These are phyloP conservation scores for Zaprionus nigranus DNA, from an alignment of 1,140 invertebrate genomes.

Conservation along the genomic window DNA sequence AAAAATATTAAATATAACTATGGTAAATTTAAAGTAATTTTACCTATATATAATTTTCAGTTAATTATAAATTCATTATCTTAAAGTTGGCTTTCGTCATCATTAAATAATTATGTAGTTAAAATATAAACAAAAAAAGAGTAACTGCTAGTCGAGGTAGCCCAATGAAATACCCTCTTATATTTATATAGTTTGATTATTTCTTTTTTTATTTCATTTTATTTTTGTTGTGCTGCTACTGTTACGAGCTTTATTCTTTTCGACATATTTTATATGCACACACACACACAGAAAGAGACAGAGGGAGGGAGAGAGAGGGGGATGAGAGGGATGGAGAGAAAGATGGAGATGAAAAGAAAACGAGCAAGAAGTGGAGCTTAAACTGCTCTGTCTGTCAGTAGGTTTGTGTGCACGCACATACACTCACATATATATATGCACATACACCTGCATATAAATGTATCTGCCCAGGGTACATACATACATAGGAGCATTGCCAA, in stretches of 20 bases:
- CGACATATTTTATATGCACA: constrained; percentile 60
- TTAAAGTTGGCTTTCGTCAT: no score
- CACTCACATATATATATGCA: constrained; percentile 22
- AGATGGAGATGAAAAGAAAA: not conserved
- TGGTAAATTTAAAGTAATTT: no score
- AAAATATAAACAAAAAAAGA: no score
- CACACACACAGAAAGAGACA: not conserved
- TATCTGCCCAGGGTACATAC: constrained; percentile 1
- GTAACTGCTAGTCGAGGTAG: constrained; percentile 9
- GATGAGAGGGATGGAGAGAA: not conserved
- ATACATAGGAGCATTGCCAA: constrained; percentile 13
- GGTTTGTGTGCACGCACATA: constrained; percentile 11
- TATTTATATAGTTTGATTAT: constrained; percentile 39
- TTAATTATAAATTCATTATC: no score
- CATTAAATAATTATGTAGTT: no score
- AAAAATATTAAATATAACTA: no score
- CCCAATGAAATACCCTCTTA: not conserved
- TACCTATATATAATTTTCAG: no score
- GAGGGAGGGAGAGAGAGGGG: not conserved
- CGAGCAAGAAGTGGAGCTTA: not conserved
- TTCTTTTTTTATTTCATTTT: constrained; percentile 58
- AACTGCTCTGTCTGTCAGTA: not conserved
- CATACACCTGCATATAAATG: constrained; percentile 21
- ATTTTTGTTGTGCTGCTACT: constrained; percentile 47
- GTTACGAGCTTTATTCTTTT: constrained; percentile 61